Conservation (phyloP, 2,888 invertebrate species). For the Pammene fasciana region DNA sequence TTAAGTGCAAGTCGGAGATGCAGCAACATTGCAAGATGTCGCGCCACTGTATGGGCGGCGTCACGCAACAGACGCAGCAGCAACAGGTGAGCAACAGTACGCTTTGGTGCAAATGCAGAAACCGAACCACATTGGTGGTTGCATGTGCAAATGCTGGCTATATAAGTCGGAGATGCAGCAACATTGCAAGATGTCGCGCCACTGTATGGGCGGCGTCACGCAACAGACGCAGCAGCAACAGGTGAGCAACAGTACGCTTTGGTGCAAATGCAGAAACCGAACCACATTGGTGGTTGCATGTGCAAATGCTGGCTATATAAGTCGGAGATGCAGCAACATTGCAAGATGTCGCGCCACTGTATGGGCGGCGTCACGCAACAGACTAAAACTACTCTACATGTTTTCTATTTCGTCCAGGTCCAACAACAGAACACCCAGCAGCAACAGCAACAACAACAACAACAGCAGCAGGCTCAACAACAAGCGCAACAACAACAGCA, state of each 20-base stretch:
- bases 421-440: constrained; percentile 25
- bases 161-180: constrained; percentile 88
- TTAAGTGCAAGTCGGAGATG: constrained; percentile 87
- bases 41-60: constrained; percentile 66
- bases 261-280: too few species aligned
- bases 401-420: constrained; percentile 1
- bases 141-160: too few species aligned
- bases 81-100: constrained; percentile 22
- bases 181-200: constrained; percentile 85
- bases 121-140: too few species aligned
- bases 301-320: too few species aligned
- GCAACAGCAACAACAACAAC: constrained; percentile 51
- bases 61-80: constrained; percentile 50
- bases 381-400: too few species aligned
- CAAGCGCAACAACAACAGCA: constrained; percentile 66
- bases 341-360: constrained; percentile 82
- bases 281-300: too few species aligned
- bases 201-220: constrained; percentile 56
- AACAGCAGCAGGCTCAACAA: constrained; percentile 42
- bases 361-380: constrained; percentile 49
- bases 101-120: too few species aligned
- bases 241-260: background rate
- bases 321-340: constrained; percentile 87
- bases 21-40: constrained; percentile 86
- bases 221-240: constrained; percentile 48